These are phyloP conservation scores for Hippocampus barbouri DNA, from an alignment of 2,113 vertebrate species.

Conservation along the genomic window DNA sequence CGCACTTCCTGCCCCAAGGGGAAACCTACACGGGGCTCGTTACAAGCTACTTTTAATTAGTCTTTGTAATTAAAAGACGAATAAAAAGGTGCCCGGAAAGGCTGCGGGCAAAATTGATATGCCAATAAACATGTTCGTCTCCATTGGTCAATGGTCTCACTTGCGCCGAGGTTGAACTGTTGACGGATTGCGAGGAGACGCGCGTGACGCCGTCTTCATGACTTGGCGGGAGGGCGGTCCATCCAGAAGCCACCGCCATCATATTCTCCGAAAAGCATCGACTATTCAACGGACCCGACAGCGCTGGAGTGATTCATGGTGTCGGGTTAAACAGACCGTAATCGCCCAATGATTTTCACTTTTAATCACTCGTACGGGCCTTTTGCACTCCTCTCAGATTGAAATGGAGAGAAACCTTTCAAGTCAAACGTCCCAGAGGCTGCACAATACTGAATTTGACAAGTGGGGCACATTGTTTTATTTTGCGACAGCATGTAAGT, in stretches of 20 bases:
- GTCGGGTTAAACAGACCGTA: slow-evolving; percentile 35
- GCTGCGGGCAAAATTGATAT: slow-evolving; percentile 58
- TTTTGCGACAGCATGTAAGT: too few species aligned
- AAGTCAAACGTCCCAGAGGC: background rate
- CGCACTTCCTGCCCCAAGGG: slow-evolving; percentile 41
- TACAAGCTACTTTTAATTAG: slow-evolving; percentile 71
- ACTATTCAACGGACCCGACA: slow-evolving; percentile 15
- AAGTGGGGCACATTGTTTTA: too few species aligned
- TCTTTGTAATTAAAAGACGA: slow-evolving; percentile 67
- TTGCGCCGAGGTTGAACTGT: slow-evolving; percentile 28
- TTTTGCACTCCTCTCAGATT: slow-evolving; percentile 5
- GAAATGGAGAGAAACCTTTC: background rate
- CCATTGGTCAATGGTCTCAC: slow-evolving; percentile 39
- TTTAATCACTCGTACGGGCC: slow-evolving; percentile 32
- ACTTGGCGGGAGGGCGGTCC: slow-evolving; percentile 13
- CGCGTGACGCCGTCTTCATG: slow-evolving; percentile 34
- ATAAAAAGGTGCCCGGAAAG: slow-evolving; percentile 43
- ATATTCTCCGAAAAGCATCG: slow-evolving; percentile 5
- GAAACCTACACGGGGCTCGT: slow-evolving; percentile 57
- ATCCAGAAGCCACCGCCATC: slow-evolving; percentile 25
- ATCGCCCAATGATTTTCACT: slow-evolving; percentile 13
- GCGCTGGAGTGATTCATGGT: slow-evolving; percentile 26
- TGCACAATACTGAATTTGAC: background rate
- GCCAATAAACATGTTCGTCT: slow-evolving; percentile 58
- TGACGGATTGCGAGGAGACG: slow-evolving; percentile 25